These are phyloP conservation scores for Spatulosminthurus flaviceps DNA, from an alignment of 2,888 invertebrate genomes.

Conservation along the genomic window DNA sequence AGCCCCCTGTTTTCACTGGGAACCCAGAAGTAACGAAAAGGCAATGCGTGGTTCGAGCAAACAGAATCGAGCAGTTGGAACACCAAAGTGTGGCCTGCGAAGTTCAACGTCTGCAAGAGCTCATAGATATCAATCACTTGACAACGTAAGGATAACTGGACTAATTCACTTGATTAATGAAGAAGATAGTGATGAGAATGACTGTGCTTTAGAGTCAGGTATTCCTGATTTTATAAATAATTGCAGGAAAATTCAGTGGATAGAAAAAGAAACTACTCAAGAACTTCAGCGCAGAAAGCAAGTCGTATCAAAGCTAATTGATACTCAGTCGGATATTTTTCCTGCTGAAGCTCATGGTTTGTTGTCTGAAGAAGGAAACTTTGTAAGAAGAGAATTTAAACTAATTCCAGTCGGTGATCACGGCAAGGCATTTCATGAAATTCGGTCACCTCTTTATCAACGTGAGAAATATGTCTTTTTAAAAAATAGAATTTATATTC, in stretches of 20 bases:
- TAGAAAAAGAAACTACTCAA: neutral
- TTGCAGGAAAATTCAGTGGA: neutral
- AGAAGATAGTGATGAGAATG: no score
- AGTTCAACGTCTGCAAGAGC: neutral
- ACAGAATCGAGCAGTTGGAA: neutral
- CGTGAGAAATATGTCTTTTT: neutral
- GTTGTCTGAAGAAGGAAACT: neutral
- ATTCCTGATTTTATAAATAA: no score
- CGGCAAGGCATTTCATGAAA: neutral
- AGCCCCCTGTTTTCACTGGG: constrained; percentile 10
- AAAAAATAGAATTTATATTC: no score
- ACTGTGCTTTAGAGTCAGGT: no score
- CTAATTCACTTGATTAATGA: no score
- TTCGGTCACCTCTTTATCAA: neutral
- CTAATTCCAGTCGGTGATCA: neutral
- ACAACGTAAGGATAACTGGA: neutral
- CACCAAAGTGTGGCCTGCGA: neutral
- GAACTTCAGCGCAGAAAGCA: neutral
- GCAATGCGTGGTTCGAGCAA: constrained; percentile 9
- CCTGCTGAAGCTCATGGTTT: neutral
- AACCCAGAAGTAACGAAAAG: constrained; percentile 39
- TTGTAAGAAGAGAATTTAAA: constrained; percentile 4
- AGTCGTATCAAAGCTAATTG: neutral
- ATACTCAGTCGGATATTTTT: neutral
- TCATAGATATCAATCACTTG: neutral